Evolutionary conservation across 2,113 vertebrate genomes (phyloP), one percentile per base, ranked within the genome.

Genomic region (Poecilia latipinna): DNA sequence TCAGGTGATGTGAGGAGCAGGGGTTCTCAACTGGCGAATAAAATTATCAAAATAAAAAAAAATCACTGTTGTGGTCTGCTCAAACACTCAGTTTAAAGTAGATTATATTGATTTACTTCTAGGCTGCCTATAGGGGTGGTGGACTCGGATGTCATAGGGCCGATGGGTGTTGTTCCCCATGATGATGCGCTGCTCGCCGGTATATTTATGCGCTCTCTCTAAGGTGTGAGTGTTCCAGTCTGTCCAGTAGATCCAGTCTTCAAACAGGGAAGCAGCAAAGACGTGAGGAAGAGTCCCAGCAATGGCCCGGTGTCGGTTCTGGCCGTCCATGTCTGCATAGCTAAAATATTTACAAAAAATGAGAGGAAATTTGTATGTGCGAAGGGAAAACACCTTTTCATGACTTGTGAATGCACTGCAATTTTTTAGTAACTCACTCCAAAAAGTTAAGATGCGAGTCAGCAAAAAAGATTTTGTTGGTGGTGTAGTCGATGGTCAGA

Each of bases 131-230:
- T 94, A 94, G 0, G 93, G 93, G 80, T 94, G 93, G 82, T 73
- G 87, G 12, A 94, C 91, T 3, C 85, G 91, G 48, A 94, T 87
- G 87, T 94, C 93, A 7, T 88, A 70, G 3, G 93, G 92, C 5
- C 89, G 90, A 65, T 94, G 93, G 0, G 93, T 94, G 87, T 92
- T 94, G 88, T 94, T 94, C 74, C 91, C 92, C 93, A 94, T 93
- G 72, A 89, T 8, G 1, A 82, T 75, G 17, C 93, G 88, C 29
- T 85, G 70, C 35, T 89, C 89, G 1, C 93, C 93, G 0, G 90
- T 94, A 82, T 91, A 94, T 70, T 94, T 94, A 71, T 94, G 93
- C 0, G 93, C 93, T 70, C 89, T 91, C 85, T 94, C 93, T 62
- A 94, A 85, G 24, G 86, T 84, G 79, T 93, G 90, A 0, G 90